These are phyloP conservation scores for Orchesella flavescens DNA, from an alignment of 2,888 invertebrate genomes.

Conservation along the genomic window DNA sequence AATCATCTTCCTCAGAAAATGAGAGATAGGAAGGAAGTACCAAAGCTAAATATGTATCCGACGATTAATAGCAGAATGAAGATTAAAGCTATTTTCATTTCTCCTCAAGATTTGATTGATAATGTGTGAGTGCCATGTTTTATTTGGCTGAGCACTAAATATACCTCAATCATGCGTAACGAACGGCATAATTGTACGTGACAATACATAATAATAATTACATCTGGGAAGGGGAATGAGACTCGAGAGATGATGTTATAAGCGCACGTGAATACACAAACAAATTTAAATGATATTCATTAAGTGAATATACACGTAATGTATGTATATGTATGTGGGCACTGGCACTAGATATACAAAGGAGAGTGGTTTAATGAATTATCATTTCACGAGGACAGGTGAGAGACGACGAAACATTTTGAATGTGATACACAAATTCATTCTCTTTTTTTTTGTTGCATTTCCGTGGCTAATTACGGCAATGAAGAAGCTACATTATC, in stretches of 20 bases:
- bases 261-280: too few species aligned
- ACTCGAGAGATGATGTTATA: too few species aligned
- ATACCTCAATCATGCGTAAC: background rate
- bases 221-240: too few species aligned
- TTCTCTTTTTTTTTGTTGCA: conserved; percentile 16
- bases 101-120: too few species aligned
- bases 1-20: too few species aligned
- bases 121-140: too few species aligned
- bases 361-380: background rate
- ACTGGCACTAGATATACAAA: background rate
- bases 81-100: background rate
- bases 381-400: background rate
- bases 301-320: too few species aligned
- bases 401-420: background rate
- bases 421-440: conserved; percentile 24
- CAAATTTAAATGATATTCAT: too few species aligned
- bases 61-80: background rate
- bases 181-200: background rate
- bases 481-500: conserved; percentile 28
- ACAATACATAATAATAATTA: background rate
- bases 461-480: conserved; percentile 50
- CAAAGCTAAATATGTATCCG: background rate
- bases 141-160: too few species aligned
- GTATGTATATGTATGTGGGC: too few species aligned
- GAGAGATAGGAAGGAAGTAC: too few species aligned